These are phyloP conservation scores for Sylvia borin DNA, from an alignment of 2,797 vertebrate species.

Conservation along the genomic window DNA sequence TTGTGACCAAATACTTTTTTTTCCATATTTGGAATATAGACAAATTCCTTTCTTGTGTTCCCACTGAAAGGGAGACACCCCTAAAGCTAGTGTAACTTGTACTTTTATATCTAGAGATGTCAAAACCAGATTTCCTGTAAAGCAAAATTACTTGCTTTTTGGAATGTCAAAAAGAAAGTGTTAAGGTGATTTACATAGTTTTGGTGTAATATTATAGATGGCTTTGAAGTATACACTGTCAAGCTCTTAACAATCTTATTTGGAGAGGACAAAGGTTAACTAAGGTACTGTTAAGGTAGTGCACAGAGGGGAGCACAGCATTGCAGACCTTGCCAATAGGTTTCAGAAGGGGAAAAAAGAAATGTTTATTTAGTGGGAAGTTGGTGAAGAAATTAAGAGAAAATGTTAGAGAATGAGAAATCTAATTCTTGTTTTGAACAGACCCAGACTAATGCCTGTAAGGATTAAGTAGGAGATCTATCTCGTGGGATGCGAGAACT, in stretches of 20 bases:
- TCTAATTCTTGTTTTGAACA: neutral
- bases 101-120: neutral
- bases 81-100: neutral
- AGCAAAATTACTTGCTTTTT: neutral
- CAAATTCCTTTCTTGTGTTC: neutral
- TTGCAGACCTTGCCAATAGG: neutral
- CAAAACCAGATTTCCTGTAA: neutral
- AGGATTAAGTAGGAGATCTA: neutral
- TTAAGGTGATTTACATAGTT: neutral
- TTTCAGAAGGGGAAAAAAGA: neutral
- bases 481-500: neutral
- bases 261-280: neutral
- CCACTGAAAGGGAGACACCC: neutral
- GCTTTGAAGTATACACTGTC: neutral
- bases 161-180: neutral
- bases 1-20: neutral
- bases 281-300: neutral
- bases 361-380: neutral
- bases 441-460: neutral
- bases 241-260: neutral
- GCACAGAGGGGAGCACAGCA: neutral
- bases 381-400: neutral
- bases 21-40: neutral
- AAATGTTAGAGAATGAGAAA: neutral
- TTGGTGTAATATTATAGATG: neutral